A percentile compares a stretch with the other conserved stretches of the same genome.
These are phyloP conservation scores for Littorina saxatilis DNA, from an alignment of 1,140 invertebrate species.

Conservation along the genomic window DNA sequence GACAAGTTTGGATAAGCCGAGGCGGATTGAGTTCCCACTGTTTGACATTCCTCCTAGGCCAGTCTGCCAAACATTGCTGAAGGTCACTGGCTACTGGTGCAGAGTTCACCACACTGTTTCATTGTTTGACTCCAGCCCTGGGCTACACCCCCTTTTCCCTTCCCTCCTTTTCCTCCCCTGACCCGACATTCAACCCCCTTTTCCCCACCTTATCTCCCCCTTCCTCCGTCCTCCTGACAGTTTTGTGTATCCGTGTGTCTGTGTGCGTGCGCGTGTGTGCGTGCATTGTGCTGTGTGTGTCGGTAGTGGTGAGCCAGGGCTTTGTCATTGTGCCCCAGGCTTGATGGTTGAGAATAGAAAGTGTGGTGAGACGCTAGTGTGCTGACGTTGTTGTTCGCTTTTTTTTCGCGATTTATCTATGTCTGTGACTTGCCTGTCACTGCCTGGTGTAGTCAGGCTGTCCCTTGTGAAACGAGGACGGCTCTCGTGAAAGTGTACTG, in stretches of 20 bases:
- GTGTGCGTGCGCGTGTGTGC: not conserved
- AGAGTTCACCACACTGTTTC: constrained; percentile 49
- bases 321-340: constrained; percentile 6
- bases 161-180: constrained; percentile 1
- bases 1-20: constrained; percentile 55
- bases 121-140: constrained; percentile 42
- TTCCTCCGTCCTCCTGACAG: not conserved
- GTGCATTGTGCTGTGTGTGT: not conserved
- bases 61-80: constrained; percentile 51
- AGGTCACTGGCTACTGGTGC: constrained; percentile 47
- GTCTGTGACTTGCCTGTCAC: no score
- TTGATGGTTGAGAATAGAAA: no score
- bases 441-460: no score
- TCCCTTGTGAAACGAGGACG: no score
- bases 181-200: not conserved
- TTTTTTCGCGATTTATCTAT: no score
- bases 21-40: constrained; percentile 54
- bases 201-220: constrained; percentile 15
- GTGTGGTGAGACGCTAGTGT: no score
- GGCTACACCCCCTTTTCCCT: not conserved
- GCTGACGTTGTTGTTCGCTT: no score
- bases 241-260: constrained; percentile 3
- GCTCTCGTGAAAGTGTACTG: no score
- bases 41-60: constrained; percentile 56
- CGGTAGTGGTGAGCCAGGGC: not conserved